Evolutionary conservation across 2,113 vertebrate genomes (phyloP).

Genomic region (Equus przewalskii): DNA sequence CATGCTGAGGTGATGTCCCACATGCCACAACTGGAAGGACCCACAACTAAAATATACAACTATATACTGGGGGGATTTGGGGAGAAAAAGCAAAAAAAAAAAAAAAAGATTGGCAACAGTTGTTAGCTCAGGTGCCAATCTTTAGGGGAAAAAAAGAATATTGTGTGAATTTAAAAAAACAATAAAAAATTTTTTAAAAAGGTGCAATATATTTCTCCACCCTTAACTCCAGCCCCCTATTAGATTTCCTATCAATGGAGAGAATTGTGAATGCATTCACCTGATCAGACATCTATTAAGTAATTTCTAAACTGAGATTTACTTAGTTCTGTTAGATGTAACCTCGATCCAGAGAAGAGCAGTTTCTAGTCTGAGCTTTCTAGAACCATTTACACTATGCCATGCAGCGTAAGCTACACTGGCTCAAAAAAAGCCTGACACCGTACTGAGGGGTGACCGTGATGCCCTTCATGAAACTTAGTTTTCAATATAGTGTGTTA

Average conservation of each 20-base stretch:
- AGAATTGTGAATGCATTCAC: neutral
- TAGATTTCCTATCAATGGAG: accelerated
- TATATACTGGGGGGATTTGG: too few species aligned
- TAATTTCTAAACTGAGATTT: neutral
- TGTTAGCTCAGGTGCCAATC: too few species aligned
- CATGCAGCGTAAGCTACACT: accelerated
- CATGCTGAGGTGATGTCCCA: too few species aligned
- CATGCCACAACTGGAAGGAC: too few species aligned
- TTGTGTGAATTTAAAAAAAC: too few species aligned
- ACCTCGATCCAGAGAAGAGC: neutral
- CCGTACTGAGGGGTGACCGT: accelerated
- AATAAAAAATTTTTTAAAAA: too few species aligned
- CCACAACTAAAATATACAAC: too few species aligned
- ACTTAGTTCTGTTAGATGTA: neutral
- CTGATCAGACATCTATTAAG: accelerated
- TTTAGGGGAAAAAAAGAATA: too few species aligned
- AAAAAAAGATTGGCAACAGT: too few species aligned
- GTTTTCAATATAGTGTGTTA: accelerated
- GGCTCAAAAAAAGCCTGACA: accelerated
- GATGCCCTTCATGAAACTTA: neutral
- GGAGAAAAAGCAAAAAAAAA: too few species aligned
- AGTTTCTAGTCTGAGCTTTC: accelerated
- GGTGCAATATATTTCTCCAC: accelerated
- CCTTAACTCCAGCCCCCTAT: accelerated
- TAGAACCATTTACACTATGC: accelerated